Conservation (phyloP, 1,140 invertebrate species). For the Hylyphantes graminicola region DNA sequence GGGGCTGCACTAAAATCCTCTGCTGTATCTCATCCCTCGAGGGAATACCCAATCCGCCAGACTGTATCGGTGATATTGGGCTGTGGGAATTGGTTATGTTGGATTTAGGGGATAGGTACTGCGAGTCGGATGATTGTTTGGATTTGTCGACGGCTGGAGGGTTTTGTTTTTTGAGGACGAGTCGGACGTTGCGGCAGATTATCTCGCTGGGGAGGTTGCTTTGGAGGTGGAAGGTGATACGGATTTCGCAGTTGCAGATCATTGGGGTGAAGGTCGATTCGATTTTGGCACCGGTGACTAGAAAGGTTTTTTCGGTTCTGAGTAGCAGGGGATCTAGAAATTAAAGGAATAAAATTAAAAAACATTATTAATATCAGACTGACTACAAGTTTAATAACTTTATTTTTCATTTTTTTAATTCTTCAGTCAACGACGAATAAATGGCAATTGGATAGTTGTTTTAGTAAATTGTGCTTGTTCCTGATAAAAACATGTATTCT, state of each 20-base stretch:
- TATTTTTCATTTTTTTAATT: too few relatives aligned
- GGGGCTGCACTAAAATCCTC: conserved; percentile 45
- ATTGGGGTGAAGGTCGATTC: conserved; percentile 63
- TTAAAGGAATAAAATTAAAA: not conserved
- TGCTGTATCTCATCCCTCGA: conserved; percentile 52
- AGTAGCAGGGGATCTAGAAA: conserved; percentile 43
- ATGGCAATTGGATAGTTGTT: too few relatives aligned
- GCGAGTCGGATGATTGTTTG: conserved; percentile 9
- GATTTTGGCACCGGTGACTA: conserved; percentile 50
- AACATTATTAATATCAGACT: too few relatives aligned
- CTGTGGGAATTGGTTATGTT: conserved; percentile 28
- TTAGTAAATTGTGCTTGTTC: too few relatives aligned
- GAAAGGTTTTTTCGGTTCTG: conserved; percentile 47
- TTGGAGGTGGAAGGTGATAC: conserved; percentile 72
- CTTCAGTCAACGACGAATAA: too few relatives aligned
- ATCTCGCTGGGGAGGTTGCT: conserved; percentile 74
- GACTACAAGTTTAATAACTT: too few relatives aligned
- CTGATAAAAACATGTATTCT: too few relatives aligned
- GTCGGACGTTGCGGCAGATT: conserved; percentile 66
- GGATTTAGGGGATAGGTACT: not conserved
- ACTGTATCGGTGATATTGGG: conserved; percentile 49
- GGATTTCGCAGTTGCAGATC: conserved; percentile 73
- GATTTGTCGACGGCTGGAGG: conserved; percentile 21
- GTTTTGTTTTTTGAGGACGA: conserved; percentile 44
- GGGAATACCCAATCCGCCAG: conserved; percentile 52